These are phyloP conservation scores for Orchesellides sinensis DNA, from an alignment of 2,888 invertebrate species.

Conservation along the genomic window DNA sequence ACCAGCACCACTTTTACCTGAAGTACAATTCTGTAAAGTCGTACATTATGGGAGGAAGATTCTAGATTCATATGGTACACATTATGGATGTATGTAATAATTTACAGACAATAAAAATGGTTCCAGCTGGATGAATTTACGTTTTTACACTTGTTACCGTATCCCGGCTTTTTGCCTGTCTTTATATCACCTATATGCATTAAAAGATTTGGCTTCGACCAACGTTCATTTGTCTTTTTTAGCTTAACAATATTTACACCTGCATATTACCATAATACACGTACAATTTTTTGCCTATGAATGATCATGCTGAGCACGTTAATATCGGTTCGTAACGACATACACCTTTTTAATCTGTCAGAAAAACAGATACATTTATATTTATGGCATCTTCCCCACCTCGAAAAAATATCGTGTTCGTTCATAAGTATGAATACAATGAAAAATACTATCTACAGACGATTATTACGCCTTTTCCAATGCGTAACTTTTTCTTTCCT, in stretches of 20 bases:
- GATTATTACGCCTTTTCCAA: too few species aligned
- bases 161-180: neutral
- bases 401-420: slow-evolving; percentile 1
- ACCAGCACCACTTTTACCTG: too few species aligned
- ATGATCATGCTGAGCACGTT: slow-evolving; percentile 32
- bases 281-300: slow-evolving; percentile 20
- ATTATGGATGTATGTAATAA: too few species aligned
- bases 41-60: too few species aligned
- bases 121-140: slow-evolving; percentile 21
- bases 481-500: too few species aligned
- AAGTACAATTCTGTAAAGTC: too few species aligned
- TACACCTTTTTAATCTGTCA: slow-evolving; percentile 1
- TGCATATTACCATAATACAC: slow-evolving; percentile 32
- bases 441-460: neutral
- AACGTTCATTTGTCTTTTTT: neutral
- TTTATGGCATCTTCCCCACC: slow-evolving; percentile 10
- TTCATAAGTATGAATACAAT: neutral
- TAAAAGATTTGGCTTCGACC: neutral
- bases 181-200: neutral
- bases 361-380: neutral
- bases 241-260: slow-evolving; percentile 36
- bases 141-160: slow-evolving; percentile 12
- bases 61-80: too few species aligned
- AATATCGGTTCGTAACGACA: slow-evolving; percentile 23
- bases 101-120: slow-evolving; percentile 13